A percentile compares a stretch with the other conserved stretches of the same genome.
phyloP scores from a whole-genome alignment of 2,888 invertebrate genomes.

The Timandra comae region DNA sequence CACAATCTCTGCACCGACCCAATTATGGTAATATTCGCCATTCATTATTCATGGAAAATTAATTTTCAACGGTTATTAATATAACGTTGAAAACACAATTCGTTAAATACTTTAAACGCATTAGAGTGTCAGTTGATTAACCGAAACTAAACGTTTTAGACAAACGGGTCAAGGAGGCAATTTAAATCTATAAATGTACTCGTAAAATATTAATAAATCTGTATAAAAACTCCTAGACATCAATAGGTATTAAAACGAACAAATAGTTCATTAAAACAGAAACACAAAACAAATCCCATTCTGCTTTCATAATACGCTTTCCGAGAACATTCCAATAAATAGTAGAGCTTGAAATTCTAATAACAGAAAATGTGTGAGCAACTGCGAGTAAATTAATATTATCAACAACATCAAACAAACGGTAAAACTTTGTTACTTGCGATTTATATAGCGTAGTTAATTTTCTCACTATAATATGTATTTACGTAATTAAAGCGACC shows the following conservation, averaged over 20 bases:
- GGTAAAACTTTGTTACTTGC: neutral
- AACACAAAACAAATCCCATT: too few relatives aligned
- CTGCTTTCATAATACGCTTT: too few relatives aligned
- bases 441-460: slow-evolving; percentile 2
- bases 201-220: too few relatives aligned
- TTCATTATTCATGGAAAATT: slow-evolving; percentile 19
- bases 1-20: slow-evolving; percentile 15
- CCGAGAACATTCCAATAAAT: too few relatives aligned
- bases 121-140: neutral
- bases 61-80: slow-evolving; percentile 15
- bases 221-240: too few relatives aligned
- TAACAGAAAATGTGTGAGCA: neutral
- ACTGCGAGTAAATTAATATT: too few relatives aligned
- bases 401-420: neutral
- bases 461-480: neutral
- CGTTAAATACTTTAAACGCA: neutral
- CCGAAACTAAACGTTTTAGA: neutral
- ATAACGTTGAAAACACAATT: slow-evolving; percentile 1
- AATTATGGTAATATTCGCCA: slow-evolving; percentile 17
- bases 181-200: slow-evolving; percentile 1
- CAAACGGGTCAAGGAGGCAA: slow-evolving; percentile 6
- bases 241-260: too few relatives aligned
- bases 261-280: too few relatives aligned
- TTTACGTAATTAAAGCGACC: slow-evolving; percentile 3
- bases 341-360: neutral